Base-by-base conservation (phyloP, 2,797 vertebrate genomes). In the Esox lucius region DNA sequence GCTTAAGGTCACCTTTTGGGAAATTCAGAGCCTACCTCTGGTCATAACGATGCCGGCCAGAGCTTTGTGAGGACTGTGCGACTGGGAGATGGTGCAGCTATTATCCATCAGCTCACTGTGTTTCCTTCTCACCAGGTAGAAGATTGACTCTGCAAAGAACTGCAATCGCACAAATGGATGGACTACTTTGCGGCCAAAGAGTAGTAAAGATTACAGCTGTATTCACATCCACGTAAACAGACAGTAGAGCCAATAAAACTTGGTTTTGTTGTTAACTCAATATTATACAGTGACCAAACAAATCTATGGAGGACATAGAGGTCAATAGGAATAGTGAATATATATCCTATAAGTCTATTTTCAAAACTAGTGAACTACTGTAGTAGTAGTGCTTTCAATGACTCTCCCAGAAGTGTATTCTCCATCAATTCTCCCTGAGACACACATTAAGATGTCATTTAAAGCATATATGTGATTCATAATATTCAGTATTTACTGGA, bases 1-100 rank as follows among this genome's bases (percentile, higher is more conserved):
- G 28, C 28, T 31, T 31, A 31, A 31, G 35, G 5, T 39, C 35
- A 46, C 42, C 9, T 46, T 42, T 42, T 42, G 39, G 9, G 39
- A 42, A 42, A 42, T 42, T 46, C 56, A 61, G 3, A 13, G 56
- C 93, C 92, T 93, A 98, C 97, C 97, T 96, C 91, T 94, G 89
- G 95, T 97, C 96, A 98, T 96, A 61, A 97, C 94, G 66, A 98
- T 94, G 76, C 95, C 96, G 22, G 96, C 96, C 87, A 97, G 93
- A 4, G 91, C 92, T 86, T 95, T 97, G 92, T 95, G 94, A 70
- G 89, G 93, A 80, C 85, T 77, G 5, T 92, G 90, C 61, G 88
- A 35, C 56, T 24, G 56, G 28, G 31, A 90, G 42, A 92, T 84
- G 33, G 91, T 87, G 39, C 31, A 76, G 87, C 93, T 87, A 75